Evolutionary conservation across 1,140 invertebrate species (phyloP).

Genomic region (Drosophila melanogaster): DNA sequence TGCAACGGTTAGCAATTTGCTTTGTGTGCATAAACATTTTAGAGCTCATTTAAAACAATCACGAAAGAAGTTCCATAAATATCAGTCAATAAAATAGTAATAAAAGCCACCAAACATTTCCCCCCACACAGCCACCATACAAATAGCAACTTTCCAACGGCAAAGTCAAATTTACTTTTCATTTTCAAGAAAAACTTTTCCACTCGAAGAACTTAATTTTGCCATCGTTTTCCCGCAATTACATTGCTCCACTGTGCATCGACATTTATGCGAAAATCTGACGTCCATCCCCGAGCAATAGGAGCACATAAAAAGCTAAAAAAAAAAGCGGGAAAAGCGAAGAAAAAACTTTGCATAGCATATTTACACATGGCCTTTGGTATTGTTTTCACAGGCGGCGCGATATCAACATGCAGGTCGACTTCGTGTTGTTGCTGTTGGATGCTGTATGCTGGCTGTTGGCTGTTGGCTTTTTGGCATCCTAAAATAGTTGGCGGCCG

Average conservation of each 20-base stretch:
- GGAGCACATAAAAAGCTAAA: slow-evolving; percentile 12
- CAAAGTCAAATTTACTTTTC: slow-evolving; percentile 33
- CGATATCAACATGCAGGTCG: slow-evolving; percentile 56
- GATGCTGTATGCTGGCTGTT: slow-evolving; percentile 11
- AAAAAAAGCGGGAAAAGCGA: slow-evolving; percentile 15
- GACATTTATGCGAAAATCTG: slow-evolving; percentile 49
- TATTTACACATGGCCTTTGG: slow-evolving; percentile 79
- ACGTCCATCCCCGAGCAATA: slow-evolving; percentile 24
- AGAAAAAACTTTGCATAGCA: slow-evolving; percentile 66
- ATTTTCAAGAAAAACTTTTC: slow-evolving; percentile 31
- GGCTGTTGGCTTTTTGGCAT: slow-evolving; percentile 64
- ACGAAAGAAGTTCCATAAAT: slow-evolving; percentile 21
- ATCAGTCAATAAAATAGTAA: slow-evolving; percentile 32
- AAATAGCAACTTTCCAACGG: background rate
- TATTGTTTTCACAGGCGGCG: slow-evolving; percentile 68
- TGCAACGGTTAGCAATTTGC: background rate
- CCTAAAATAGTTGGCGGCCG: slow-evolving; percentile 77
- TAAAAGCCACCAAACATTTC: slow-evolving; percentile 7
- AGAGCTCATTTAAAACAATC: slow-evolving; percentile 6
- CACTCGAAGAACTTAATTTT: slow-evolving; percentile 46
- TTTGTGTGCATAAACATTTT: too few species aligned
- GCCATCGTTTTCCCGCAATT: slow-evolving; percentile 22
- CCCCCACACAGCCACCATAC: background rate
- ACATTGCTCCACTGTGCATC: slow-evolving; percentile 45
- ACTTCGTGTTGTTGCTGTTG: slow-evolving; percentile 18